Evolutionary conservation across 2,888 invertebrate genomes (phyloP).

Genomic region (Dilophus febrilis): DNA sequence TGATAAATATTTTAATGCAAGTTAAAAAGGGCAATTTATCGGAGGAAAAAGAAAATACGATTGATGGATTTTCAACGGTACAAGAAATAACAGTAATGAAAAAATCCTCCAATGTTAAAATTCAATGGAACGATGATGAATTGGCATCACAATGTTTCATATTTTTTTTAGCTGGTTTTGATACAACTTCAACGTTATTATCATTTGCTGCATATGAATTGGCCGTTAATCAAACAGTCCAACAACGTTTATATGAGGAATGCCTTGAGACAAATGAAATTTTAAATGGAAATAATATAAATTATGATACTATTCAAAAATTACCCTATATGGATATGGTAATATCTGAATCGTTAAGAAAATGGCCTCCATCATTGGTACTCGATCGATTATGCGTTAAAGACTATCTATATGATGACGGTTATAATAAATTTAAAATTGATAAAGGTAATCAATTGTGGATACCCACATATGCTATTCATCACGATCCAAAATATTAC

Average conservation of each 20-base stretch:
- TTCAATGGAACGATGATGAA: too few relatives aligned
- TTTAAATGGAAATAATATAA: constrained; percentile 26
- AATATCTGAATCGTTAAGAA: constrained; percentile 33
- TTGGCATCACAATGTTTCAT: constrained; percentile 19
- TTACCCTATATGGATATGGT: constrained; percentile 47
- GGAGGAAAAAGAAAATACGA: constrained; percentile 7
- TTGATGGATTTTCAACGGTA: constrained; percentile 19
- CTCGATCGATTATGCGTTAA: constrained; percentile 34
- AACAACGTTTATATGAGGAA: constrained; percentile 28
- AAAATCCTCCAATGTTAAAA: neutral
- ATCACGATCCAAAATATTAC: constrained; percentile 34
- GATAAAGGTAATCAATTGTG: constrained; percentile 18
- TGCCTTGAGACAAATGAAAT: constrained; percentile 29
- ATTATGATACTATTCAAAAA: constrained; percentile 34
- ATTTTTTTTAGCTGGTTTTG: constrained; percentile 37
- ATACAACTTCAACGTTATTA: constrained; percentile 30
- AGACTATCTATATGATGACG: constrained; percentile 28
- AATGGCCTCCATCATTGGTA: constrained; percentile 30
- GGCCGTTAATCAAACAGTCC: constrained; percentile 25
- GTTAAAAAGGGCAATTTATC: constrained; percentile 26
- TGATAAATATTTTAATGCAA: constrained; percentile 34
- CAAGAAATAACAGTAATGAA: constrained; percentile 4
- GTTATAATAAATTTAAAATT: constrained; percentile 16
- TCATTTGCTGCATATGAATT: constrained; percentile 27
- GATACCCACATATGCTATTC: constrained; percentile 31